Evolutionary conservation across 92 coral and sea anemone genomes (phyloP), one percentile per base, ranked within the genome.

Genomic region (Chrysogorgia sp.): DNA sequence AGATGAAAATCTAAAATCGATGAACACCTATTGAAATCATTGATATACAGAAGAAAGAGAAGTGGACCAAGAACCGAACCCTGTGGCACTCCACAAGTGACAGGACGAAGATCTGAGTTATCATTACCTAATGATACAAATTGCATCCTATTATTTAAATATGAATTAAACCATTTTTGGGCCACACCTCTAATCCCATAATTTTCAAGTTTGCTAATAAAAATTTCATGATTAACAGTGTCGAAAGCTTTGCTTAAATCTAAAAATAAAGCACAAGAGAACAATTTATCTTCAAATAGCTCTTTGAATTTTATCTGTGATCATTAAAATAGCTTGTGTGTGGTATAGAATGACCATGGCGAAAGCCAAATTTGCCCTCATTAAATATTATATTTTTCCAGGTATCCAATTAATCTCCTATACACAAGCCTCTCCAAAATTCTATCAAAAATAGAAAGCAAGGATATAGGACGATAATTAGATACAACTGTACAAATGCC

Each of bases 211-310:
- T 76, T 76, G 17, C 40, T 7, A 4, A 76, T 1, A 10, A 76
- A 29, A 48, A 76, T 76, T 1, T 9, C 43, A 25, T 76, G 81
- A 30, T 76, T 34, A 26, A 80, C 77, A 28, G 84, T 80, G 52
- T 80, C 84, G 35, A 80, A 80, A 26, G 77, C 84, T 53, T 80
- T 80, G 50, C 77, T 70, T 40, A 66, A 67, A 67, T 67, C 77
- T 24, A 80, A 53, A 67, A 80, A 80, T 30, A 80, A 62, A 34
- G 65, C 79, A 57, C 79, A 49, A 72, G 79, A 49, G 47, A 25
- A 72, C 29, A 17, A 53, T 20, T 53, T 57, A 32, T 57, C 37
- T 37, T 74, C 80, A 74, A 74, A n/a, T 74, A 31, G 80, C 81
- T 35, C 49, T 52, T 34, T 37, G 80, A 31, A 74, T 74, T 56